phyloP scores from a whole-genome alignment of 2,113 vertebrate genomes.

The Corythoichthys haematopterus region DNA sequence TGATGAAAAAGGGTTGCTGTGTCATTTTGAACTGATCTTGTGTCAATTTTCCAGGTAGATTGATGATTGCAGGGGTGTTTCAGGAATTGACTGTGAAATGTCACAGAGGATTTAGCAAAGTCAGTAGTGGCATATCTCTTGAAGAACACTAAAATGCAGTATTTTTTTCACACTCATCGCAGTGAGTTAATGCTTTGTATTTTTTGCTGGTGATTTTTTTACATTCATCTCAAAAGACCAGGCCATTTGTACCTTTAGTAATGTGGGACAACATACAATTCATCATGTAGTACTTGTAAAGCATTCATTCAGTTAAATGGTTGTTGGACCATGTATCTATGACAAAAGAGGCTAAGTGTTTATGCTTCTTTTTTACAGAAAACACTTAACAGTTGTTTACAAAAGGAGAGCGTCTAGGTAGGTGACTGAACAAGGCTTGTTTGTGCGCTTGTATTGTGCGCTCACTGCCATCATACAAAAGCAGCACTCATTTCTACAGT shows the following conservation, averaged over 20 bases:
- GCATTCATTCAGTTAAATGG: conserved; percentile 4
- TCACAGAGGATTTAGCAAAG: neutral
- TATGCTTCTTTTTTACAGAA: neutral
- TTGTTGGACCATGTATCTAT: neutral
- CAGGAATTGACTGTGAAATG: neutral
- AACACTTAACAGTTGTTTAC: neutral
- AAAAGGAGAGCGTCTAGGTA: neutral
- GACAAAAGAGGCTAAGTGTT: conserved; percentile 2
- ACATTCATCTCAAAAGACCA: neutral
- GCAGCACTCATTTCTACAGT: neutral
- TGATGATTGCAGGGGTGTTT: neutral
- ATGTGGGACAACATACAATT: conserved; percentile 13
- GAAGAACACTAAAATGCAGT: neutral
- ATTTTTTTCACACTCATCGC: neutral
- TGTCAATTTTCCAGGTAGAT: neutral
- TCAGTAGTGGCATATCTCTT: neutral
- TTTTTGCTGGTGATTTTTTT: neutral
- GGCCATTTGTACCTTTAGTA: neutral
- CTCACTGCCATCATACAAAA: neutral
- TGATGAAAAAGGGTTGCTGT: neutral
- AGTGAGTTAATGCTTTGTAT: neutral
- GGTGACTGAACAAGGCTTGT: neutral
- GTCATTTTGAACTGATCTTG: neutral
- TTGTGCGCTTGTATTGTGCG: neutral
- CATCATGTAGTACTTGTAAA: conserved; percentile 3